Percentiles rank a stretch among this genome's conserved stretches.
These are phyloP conservation scores for Lacerta viridis DNA, from an alignment of 2,797 vertebrate species.

Conservation along the genomic window DNA sequence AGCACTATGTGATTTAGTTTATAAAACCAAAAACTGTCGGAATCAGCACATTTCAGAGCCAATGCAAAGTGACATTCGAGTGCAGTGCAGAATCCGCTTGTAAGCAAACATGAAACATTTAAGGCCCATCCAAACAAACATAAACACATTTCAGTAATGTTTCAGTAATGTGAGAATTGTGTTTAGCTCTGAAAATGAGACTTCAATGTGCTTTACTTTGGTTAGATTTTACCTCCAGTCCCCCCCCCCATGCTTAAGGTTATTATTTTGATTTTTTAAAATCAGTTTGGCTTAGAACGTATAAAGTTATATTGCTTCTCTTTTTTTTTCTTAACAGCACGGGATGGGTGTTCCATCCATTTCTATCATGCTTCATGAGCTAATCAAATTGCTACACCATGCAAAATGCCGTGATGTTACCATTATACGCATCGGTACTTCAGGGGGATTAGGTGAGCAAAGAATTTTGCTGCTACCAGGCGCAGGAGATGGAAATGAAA, in stretches of 20 bases:
- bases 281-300: conserved; percentile 38
- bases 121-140: not conserved
- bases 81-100: not conserved
- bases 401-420: conserved; percentile 86
- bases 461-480: not conserved
- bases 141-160: not conserved
- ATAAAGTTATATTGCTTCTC: conserved; percentile 20
- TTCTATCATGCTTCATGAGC: conserved; percentile 92
- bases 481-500: conserved; percentile 11
- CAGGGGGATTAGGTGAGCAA: conserved; percentile 87
- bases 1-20: not conserved
- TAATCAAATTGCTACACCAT: conserved; percentile 92
- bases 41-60: conserved; percentile 21
- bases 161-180: not conserved
- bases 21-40: not conserved
- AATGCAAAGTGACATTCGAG: conserved; percentile 56
- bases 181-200: not conserved
- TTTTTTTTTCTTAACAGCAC: conserved; percentile 79
- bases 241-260: not conserved
- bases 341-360: conserved; percentile 93
- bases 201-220: not conserved
- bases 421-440: conserved; percentile 89
- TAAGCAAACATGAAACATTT: not conserved
- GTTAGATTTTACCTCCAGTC: not conserved
- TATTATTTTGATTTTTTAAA: not conserved